These are phyloP conservation scores for Andrena haemorrhoa DNA, from an alignment of 2,888 invertebrate genomes.

Conservation along the genomic window DNA sequence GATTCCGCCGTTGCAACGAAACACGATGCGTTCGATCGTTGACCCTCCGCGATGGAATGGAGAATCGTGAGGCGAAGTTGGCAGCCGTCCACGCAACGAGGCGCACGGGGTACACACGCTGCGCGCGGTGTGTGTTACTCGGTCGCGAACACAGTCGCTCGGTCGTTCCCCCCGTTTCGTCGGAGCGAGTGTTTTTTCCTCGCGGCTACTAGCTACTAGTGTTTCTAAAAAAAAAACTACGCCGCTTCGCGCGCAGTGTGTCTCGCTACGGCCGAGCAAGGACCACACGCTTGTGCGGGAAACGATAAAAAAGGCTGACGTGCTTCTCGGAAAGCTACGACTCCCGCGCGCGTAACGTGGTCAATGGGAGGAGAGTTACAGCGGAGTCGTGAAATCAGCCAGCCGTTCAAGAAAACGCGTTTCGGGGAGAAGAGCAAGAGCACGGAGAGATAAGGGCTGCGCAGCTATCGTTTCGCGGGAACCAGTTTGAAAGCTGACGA, in stretches of 20 bases:
- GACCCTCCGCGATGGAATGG: slow-evolving; percentile 70
- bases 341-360: too few species aligned
- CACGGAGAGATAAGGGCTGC: not conserved
- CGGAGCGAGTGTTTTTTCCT: slow-evolving; percentile 54
- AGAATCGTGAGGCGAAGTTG: slow-evolving; percentile 68
- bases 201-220: not conserved
- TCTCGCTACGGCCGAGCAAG: not conserved
- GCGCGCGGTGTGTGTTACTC: slow-evolving; percentile 29
- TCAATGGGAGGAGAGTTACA: too few species aligned
- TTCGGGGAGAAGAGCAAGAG: too few species aligned
- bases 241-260: slow-evolving; percentile 21
- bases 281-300: too few species aligned
- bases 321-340: too few species aligned
- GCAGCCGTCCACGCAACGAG: slow-evolving; percentile 65
- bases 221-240: not conserved
- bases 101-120: not conserved
- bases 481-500: slow-evolving; percentile 21
- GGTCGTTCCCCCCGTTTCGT: slow-evolving; percentile 68
- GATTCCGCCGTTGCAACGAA: slow-evolving; percentile 53
- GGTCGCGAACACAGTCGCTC: slow-evolving; percentile 49
- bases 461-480: not conserved
- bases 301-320: too few species aligned
- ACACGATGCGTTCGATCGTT: slow-evolving; percentile 64
- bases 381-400: too few species aligned
- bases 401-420: too few species aligned